phyloP scores from a whole-genome alignment of 2,888 invertebrate species.

The Pyrgus malvae region DNA sequence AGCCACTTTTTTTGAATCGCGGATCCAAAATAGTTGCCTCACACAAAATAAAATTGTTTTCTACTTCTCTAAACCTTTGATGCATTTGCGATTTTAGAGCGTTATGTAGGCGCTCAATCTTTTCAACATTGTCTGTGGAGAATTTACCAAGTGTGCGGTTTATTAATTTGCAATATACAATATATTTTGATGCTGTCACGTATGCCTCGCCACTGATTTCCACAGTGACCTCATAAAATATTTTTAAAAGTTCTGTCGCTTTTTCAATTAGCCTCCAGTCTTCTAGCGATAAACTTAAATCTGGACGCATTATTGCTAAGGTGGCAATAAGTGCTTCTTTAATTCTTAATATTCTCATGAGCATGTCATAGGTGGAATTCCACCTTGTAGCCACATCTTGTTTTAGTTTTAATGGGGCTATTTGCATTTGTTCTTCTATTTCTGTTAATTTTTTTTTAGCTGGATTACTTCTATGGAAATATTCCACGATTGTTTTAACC shows the following conservation, averaged over 20 bases:
- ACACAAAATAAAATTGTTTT: slow-evolving; percentile 21
- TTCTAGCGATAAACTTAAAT: too few relatives aligned
- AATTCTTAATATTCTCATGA: slow-evolving; percentile 4
- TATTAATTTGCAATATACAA: slow-evolving; percentile 31
- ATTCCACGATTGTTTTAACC: slow-evolving; percentile 33
- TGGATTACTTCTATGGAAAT: slow-evolving; percentile 31
- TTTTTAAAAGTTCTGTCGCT: too few relatives aligned
- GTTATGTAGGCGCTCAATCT: too few relatives aligned
- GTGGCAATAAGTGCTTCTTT: too few relatives aligned
- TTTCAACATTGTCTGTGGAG: too few relatives aligned
- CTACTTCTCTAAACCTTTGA: slow-evolving; percentile 23
- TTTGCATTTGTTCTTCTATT: slow-evolving; percentile 32
- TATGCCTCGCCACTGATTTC: slow-evolving; percentile 34
- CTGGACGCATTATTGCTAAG: too few relatives aligned
- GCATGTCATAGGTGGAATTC: slow-evolving; percentile 39
- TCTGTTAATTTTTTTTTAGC: slow-evolving; percentile 30
- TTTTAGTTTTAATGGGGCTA: slow-evolving; percentile 35
- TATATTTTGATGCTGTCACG: slow-evolving; percentile 33
- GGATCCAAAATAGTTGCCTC: slow-evolving; percentile 28
- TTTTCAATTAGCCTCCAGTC: too few relatives aligned
- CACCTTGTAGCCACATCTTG: slow-evolving; percentile 37
- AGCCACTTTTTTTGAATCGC: too few relatives aligned
- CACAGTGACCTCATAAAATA: slow-evolving; percentile 34
- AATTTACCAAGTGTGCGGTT: too few relatives aligned
- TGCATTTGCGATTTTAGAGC: too few relatives aligned